These are phyloP conservation scores for Jordanella pulchra DNA, from an alignment of 2,797 vertebrate genomes.

Conservation along the genomic window DNA sequence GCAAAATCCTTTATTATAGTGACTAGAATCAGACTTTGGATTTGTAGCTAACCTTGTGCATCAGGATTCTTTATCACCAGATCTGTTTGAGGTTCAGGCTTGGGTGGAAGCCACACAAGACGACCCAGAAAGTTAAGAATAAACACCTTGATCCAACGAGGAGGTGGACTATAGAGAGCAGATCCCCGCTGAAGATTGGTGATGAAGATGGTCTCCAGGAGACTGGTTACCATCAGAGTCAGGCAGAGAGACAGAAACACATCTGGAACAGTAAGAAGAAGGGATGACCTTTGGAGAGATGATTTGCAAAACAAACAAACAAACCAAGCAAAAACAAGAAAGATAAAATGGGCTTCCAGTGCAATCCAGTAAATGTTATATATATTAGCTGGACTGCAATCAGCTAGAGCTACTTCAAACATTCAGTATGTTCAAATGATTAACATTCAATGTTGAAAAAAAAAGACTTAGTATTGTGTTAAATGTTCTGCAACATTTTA, in stretches of 20 bases:
- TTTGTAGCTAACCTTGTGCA: slow-evolving; percentile 20
- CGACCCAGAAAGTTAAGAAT: slow-evolving; percentile 60
- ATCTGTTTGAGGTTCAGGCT: slow-evolving; percentile 4
- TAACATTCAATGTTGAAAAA: no score
- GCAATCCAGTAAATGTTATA: neutral
- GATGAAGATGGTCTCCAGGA: slow-evolving; percentile 77
- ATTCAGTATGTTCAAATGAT: no score
- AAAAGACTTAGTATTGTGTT: neutral
- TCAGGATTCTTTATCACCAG: slow-evolving; percentile 27
- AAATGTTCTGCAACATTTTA: no score
- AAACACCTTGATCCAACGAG: slow-evolving; percentile 65
- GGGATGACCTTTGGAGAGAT: neutral
- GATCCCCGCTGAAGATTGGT: slow-evolving; percentile 68
- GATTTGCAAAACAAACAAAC: neutral
- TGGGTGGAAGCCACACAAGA: slow-evolving; percentile 41
- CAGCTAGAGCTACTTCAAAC: neutral
- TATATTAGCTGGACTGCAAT: neutral
- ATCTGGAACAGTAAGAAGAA: slow-evolving; percentile 42
- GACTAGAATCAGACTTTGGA: neutral
- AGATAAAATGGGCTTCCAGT: neutral
- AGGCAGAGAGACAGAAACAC: slow-evolving; percentile 79
- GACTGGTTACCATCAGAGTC: slow-evolving; percentile 78
- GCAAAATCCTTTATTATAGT: neutral
- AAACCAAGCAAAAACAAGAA: no score
- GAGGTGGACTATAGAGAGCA: slow-evolving; percentile 43